A percentile compares a stretch with the other conserved stretches of the same genome.
Conservation (phyloP, 2,797 vertebrate species). For the Calcarius lapponicus region DNA sequence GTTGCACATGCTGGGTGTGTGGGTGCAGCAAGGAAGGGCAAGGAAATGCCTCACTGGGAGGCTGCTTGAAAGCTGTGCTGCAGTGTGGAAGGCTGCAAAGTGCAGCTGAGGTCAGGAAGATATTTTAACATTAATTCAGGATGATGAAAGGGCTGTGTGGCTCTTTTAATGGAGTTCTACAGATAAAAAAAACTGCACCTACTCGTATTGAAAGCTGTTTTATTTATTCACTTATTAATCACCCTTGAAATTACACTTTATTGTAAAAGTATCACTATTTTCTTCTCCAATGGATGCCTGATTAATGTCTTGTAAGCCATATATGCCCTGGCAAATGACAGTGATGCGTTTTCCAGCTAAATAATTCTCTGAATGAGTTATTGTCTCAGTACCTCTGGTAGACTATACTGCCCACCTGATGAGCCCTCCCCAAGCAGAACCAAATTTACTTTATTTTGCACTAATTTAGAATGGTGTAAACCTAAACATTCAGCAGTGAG, state of each 20-base stretch:
- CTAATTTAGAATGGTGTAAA: neutral
- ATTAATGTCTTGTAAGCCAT: slow-evolving; percentile 17
- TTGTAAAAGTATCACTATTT: slow-evolving; percentile 35
- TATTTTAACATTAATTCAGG: slow-evolving; percentile 6
- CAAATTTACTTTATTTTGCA: slow-evolving; percentile 1
- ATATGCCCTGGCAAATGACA: neutral
- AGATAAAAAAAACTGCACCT: neutral
- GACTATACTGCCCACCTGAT: neutral
- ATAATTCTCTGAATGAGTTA: slow-evolving; percentile 5
- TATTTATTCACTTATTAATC: slow-evolving; percentile 48
- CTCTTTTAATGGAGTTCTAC: neutral
- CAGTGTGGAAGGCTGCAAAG: neutral
- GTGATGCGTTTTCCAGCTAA: neutral
- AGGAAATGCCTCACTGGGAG: neutral
- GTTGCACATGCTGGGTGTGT: neutral
- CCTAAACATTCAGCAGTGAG: neutral
- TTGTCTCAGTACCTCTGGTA: neutral
- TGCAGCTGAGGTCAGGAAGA: neutral
- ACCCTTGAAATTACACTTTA: slow-evolving; percentile 40
- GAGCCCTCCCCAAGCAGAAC: neutral
- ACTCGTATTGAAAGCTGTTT: neutral
- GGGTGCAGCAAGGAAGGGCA: neutral
- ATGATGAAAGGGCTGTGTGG: neutral
- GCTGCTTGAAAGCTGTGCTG: neutral
- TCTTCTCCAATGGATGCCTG: slow-evolving; percentile 11